Evolutionary conservation across 2,113 vertebrate genomes (phyloP), one percentile per base, ranked within the genome.

Genomic region (Puntigrus tetrazona): DNA sequence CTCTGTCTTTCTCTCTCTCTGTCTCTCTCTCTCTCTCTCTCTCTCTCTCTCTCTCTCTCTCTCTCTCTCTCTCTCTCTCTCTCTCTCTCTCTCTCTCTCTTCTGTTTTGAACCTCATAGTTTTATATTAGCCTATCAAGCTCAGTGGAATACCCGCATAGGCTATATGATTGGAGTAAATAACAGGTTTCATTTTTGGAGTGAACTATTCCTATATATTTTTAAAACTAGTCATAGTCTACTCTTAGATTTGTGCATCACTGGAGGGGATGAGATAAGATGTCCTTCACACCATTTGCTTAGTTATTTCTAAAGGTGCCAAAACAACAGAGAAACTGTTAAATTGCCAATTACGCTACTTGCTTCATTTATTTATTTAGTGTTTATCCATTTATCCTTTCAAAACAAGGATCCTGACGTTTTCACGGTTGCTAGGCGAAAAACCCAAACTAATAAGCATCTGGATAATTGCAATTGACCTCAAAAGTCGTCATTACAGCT

Each of bases 381-480:
- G 78, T 80, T 80, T 31, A 65, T 45, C 36, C 5, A 29, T 45
- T 80, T 80, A 59, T 38, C 11, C 9, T 14, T 78, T 57, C 75
- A 78, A 78, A 57, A 57, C 31, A 38, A n/a, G 65, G 3, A 36
- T 8, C 14, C 11, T 0, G 10, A n/a, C 13, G 0, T 78, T n/a
- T 36, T 61, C 25, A 20, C 10, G 3, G 8, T 45, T 79, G 22
- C 47, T 36, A 77, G 36, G 31, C 7, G 1, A 25, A 59, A 78
- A 38, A 38, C 25, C 72, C 6, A 78, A 59, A 4, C 6, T 59
- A 59, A 78, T 25, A 57, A 59, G 52, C 25, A 38, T 78, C 52
- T 7, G 47, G 2, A 59, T 57, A 78, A 41, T 78, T 78, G 75
- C 52, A 59, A 57, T 78, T 78, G 34, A 78, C 75, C 52, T 59